Base-by-base conservation (phyloP, 2,797 vertebrate genomes). In the Scolopax bukidnonensis region DNA sequence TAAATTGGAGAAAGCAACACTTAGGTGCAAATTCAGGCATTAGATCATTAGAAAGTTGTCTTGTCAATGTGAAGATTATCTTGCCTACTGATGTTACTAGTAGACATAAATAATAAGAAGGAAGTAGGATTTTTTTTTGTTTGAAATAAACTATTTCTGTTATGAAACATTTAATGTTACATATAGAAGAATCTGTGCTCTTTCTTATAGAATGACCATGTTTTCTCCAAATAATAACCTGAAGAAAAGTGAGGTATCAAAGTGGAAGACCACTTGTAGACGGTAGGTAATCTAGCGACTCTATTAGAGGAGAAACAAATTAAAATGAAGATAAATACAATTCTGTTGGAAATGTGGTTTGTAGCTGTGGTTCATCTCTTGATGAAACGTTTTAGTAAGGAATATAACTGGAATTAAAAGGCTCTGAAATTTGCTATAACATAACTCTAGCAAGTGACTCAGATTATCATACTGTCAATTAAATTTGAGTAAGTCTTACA, bases 211-310 rank as follows among this genome's bases (percentile, higher is more conserved):
- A 77, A 97, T 92, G 85, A 96, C 50, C 21, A 98, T 99, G 98
- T 99, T 99, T 98, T 97, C 97, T 73, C 98, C 98, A 43, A 98
- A 98, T 96, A 98, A 96, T 67, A 98, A 98, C 47, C 27, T 88
- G 80, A 98, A 98, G 92, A 98, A 97, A 91, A 97, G 90, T 20
- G 65, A 90, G 33, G 53, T 75, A 63, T 47, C 94, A 4, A 91
- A 91, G 33, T 81, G 54, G 87, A 98, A 98, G 95, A 91, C 68
- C 8, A 91, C 10, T 24, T 96, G 82, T 93, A 98, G 97, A 67
- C 4, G 18, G 99, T 99, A 98, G 92, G 98, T 89, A 48, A 63
- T 56, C 23, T 38, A 48, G 12, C 2, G 24, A 18, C 9, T 71
- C 14, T 4, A 2, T 63, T 73, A n/a, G 17, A 87, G n/a, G 16